These are phyloP conservation scores for Myripristis murdjan DNA, from an alignment of 2,797 vertebrate species.

Conservation along the genomic window DNA sequence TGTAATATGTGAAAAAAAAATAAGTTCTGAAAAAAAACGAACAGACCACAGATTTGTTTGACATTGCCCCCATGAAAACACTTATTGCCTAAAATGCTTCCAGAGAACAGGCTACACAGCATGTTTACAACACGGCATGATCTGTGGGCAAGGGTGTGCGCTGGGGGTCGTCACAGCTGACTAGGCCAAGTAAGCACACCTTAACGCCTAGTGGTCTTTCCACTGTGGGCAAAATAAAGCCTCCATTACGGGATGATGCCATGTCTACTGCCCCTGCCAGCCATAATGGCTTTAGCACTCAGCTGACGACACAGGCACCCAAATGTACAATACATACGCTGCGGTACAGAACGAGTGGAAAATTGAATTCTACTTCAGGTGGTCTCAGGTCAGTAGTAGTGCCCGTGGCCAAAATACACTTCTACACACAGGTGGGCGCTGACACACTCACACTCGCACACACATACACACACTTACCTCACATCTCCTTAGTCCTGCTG, in stretches of 20 bases:
- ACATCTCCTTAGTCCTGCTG: conserved; percentile 30
- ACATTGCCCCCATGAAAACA: background rate
- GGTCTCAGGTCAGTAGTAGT: conserved; percentile 68
- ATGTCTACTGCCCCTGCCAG: conserved; percentile 56
- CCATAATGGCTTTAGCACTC: conserved; percentile 66
- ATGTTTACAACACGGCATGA: conserved; percentile 53
- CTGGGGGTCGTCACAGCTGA: conserved; percentile 50
- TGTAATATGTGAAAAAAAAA: conserved; percentile 26
- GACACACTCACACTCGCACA: conserved; percentile 3
- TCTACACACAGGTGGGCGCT: conserved; percentile 31
- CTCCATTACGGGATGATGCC: conserved; percentile 69
- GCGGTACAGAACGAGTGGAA: conserved; percentile 59
- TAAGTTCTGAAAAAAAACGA: conserved; percentile 13
- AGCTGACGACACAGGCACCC: conserved; percentile 49
- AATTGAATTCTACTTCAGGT: conserved; percentile 77
- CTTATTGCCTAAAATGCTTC: background rate
- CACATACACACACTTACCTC: conserved; percentile 35
- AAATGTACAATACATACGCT: conserved; percentile 59
- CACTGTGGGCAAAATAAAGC: conserved; percentile 70
- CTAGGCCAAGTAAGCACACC: conserved; percentile 50
- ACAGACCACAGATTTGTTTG: conserved; percentile 12
- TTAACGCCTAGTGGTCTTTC: conserved; percentile 62
- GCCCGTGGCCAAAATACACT: conserved; percentile 62
- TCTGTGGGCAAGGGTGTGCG: conserved; percentile 44
- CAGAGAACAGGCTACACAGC: conserved; percentile 18